Evolutionary conservation across 2,888 invertebrate genomes (phyloP), one percentile per base, ranked within the genome.

Genomic region (Drosophila lacicola): DNA sequence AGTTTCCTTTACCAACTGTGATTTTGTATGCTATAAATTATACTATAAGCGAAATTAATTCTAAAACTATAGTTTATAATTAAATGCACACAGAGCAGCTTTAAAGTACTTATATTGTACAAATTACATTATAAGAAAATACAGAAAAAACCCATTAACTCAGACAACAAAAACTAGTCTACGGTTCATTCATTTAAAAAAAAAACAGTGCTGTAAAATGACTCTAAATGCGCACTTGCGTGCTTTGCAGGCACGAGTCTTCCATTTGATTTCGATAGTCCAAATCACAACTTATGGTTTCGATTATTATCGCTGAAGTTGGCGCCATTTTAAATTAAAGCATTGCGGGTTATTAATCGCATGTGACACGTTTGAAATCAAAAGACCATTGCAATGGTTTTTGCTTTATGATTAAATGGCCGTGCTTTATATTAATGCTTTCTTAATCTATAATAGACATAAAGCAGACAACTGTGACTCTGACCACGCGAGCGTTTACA

Each of bases 1-100:
- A 54, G 56, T 46, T 57, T 54, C 57, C 69, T 69, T 61, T 64
- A 73, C 74, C 69, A 74, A 61, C 78, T 75, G 78, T 75, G 75
- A 75, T 75, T 63, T 74, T 61, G 19, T 78, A 61, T 41, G 42
- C 68, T 67, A 53, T 19, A 51, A 51, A 51, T 45, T 55, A 53
- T 13, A 25, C 3, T 46, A 6, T 77, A 77, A 56, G 55, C 73
- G 51, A 47, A 67, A 62, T 56, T 67, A 73, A 17, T 45, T 72
- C 8, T 68, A 29, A 42, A 46, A 42, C 10, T 14, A 0, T 67
- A 42, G 25, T 1, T 29, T 25, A 56, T 39, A 37, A 11, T 33
- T 47, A 14, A 36, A 57, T 17, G 8, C 19, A 70, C 10, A 50
- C 19, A 17, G 41, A 34, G 10, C 34, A 66, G 65, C 44, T 46